Evolutionary conservation across 1,140 invertebrate species (phyloP), one percentile per base, ranked within the genome.

Genomic region (Anoplophora glabripennis): DNA sequence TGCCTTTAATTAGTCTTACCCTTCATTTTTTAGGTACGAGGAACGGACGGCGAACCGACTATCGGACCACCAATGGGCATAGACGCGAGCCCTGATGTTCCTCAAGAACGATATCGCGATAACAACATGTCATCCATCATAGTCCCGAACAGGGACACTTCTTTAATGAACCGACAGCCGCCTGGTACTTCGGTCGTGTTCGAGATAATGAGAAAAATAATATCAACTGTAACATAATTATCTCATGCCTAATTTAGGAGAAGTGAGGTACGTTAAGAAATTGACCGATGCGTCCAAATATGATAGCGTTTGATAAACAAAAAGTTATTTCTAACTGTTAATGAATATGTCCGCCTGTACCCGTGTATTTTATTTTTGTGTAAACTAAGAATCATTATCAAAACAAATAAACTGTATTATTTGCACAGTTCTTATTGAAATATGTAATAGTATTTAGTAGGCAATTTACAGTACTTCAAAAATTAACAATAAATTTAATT

Each of bases 131-230:
- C 63, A 71, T 71, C 69, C 52, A 71, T 71, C 69, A 71, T 69
- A 63, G 59, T 69, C 57, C 45, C 45, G 61, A 33, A 58, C 61
- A 64, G 57, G 59, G 61, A 65, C 67, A 67, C 63, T 61, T 68
- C 67, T 63, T 71, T 71, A 71, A 65, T 67, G 65, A 66, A 64
- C 55, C 59, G 69, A 69, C 65, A 64, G 68, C 68, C 65, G 65
- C 69, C 60, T 44, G 56, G 60, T 66, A 63, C 66, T 69, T 61
- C 38, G 46, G 55, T 52, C 65, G 57, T 63, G 65, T 65, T 56
- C 48, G 53, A 63, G 61, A 67, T 67, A 63, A 66, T 59, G 59
- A 65, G 53, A 66, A 63, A 62, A 64, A 66, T 68, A 63, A 55
- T 66, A 61, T 68, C 63, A 57, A 68, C 53, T 55, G 59, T 45